Conservation (phyloP, 2,113 vertebrate species). For the Clarias macrocephalus region DNA sequence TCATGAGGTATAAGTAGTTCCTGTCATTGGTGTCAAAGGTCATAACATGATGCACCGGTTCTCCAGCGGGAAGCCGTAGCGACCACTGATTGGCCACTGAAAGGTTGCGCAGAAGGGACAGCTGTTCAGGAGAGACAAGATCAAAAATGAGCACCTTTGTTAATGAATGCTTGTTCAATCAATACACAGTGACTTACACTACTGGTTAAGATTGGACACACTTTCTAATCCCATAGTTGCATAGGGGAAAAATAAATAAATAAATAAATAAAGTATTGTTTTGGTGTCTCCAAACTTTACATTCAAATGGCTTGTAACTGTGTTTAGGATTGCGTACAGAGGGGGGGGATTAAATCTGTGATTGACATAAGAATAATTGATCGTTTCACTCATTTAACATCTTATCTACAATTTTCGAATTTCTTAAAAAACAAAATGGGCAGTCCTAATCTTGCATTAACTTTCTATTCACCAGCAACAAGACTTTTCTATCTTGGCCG, state of each 20-base stretch:
- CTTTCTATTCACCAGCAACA: background rate
- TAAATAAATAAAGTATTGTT: no score
- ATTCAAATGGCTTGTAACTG: background rate
- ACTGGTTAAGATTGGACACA: no score
- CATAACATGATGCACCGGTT: conserved; percentile 92
- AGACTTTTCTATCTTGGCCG: background rate
- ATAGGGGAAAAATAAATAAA: no score
- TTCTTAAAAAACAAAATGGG: background rate
- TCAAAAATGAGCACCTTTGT: background rate
- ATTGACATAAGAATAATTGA: background rate
- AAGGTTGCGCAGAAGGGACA: conserved; percentile 81
- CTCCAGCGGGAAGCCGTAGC: conserved; percentile 79
- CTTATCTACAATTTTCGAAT: background rate
- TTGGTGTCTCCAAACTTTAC: no score
- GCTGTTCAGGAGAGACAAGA: conserved; percentile 66
- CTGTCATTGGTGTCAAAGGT: conserved; percentile 90
- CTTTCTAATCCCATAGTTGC: no score
- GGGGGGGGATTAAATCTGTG: background rate
- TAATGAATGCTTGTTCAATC: background rate
- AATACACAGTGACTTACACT: background rate
- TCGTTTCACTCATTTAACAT: background rate
- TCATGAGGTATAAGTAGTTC: conserved; percentile 94
- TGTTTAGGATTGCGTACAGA: background rate
- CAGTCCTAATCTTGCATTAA: background rate
- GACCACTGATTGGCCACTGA: conserved; percentile 79